Evolutionary conservation across 1,140 invertebrate genomes (phyloP), one percentile per base, ranked within the genome.

Genomic region (Meloidogyne exigua): DNA sequence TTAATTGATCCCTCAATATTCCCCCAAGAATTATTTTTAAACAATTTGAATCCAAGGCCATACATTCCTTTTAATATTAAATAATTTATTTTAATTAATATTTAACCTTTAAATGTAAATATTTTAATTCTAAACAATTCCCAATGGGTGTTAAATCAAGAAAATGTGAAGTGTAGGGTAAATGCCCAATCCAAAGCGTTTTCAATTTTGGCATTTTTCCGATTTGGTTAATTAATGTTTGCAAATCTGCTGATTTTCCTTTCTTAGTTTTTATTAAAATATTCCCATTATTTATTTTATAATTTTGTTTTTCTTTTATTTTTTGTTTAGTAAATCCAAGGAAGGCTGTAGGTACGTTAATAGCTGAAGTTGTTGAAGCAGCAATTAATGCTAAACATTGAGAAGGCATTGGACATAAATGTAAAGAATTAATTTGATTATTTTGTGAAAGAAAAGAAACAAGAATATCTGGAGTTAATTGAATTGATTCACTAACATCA

Each of bases 361-460:
- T 73, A 21, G 72, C 23, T 5, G 72, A 73, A 10, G 72, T 73
- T 25, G 72, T 73, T n/a, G 72, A 73, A 62, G 39, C 65, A n/a
- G 72, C 72, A n/a, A 73, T 32, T 7, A 73, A 36, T 12, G 42
- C 44, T 11, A 73, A 49, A 28, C 72, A 73, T 32, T 62, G 36
- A 11, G 4, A n/a, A 12, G 79, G 80, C 42, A 80, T 62, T n/a
- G 79, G 79, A 44, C 73, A 82, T 15, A 80, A 32, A 26, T 67
- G n/a, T 2, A 80, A 42, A n/a, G 21, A 32, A 57, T 63, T 36
- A 21, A 80, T 39, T 39, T 81, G 63, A 9, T 65, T 28, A 67
- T 80, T 79, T 23, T n/a, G n/a, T 13, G 64, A 62, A 15, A 80
- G 64, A 23, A 80, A 80, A 23, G 39, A 44, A n/a, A 44, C 65